Evolutionary conservation across 2,113 vertebrate genomes (phyloP), one percentile per base, ranked within the genome.

Genomic region (Pungitius pungitius): DNA sequence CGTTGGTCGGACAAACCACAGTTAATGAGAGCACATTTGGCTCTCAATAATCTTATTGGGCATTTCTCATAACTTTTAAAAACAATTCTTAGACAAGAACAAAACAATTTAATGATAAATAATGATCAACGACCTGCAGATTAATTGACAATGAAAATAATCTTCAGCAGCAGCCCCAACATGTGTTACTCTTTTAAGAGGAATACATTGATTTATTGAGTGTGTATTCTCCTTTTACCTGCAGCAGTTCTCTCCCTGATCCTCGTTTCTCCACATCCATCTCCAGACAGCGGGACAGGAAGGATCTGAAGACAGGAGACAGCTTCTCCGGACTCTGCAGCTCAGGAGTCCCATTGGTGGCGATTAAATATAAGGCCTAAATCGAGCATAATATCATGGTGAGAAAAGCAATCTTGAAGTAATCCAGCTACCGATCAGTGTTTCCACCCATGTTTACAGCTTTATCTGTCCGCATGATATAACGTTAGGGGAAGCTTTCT

Each of bases 221-320:
- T 61, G 6, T 49, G 8, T 35, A 10, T 1, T 24, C 1, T 39
- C 51, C 20, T 24, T 3, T 26, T 85, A 94, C 93, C 91, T 94
- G 92, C 73, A 94, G 83, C 40, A 94, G 89, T 66, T 94, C 93
- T 80, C 84, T 86, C 64, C 92, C 90, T 1, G 92, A 89, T 22
- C 93, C 93, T 86, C 93, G 85, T 79, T 94, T 94, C 78, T 94
- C 93, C 79, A 94, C 93, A 1, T 94, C 93, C 93, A 94, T 94
- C 85, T 94, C 93, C 65, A 94, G 88, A 66, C 91, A 94, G 82
- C 91, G 92, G 40, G 92, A 90, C 79, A 94, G 85, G 85, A 94
- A 94, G 66, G 89, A 89, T 64, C 79, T 91, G 87, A 94, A 94
- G 73, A 93, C 84, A 0, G 91, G 92, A 1, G 93, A 93, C 64